Evolutionary conservation across 2,888 invertebrate species (phyloP).

Genomic region (Alitta virens): DNA sequence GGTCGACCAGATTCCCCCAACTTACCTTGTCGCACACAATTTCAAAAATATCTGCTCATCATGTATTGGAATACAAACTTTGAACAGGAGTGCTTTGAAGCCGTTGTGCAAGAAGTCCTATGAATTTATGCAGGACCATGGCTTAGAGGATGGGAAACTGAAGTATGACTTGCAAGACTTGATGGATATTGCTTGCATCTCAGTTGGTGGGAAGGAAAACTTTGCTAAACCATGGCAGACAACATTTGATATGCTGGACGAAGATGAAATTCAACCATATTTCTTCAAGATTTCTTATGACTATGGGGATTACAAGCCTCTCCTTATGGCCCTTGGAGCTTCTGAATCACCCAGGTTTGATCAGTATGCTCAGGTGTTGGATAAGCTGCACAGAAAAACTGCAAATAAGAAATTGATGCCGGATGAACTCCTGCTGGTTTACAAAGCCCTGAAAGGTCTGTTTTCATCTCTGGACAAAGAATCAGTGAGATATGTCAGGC

Average conservation of each 20-base stretch:
- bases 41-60: not conserved
- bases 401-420: conserved; percentile 22
- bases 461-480: conserved; percentile 16
- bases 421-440: conserved; percentile 26
- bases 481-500: not conserved
- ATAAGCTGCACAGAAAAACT: conserved; percentile 19
- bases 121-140: conserved; percentile 16
- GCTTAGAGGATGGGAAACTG: conserved; percentile 6
- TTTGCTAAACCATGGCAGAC: conserved; percentile 28
- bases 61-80: too few relatives aligned
- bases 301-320: conserved; percentile 27
- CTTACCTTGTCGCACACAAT: conserved; percentile 16
- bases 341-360: conserved; percentile 23
- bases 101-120: conserved; percentile 22
- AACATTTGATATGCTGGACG: conserved; percentile 23
- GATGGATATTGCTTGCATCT: conserved; percentile 10
- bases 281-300: conserved; percentile 29
- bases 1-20: conserved; percentile 11
- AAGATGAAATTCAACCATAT: conserved; percentile 33
- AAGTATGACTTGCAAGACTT: conserved; percentile 8
- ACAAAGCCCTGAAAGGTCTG: conserved; percentile 27
- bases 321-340: conserved; percentile 35
- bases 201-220: conserved; percentile 19
- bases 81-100: not conserved
- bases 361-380: conserved; percentile 31